phyloP scores from a whole-genome alignment of 37 sponge, comb jelly and placozoan genomes.

The Halisarca cf. caerulea region DNA sequence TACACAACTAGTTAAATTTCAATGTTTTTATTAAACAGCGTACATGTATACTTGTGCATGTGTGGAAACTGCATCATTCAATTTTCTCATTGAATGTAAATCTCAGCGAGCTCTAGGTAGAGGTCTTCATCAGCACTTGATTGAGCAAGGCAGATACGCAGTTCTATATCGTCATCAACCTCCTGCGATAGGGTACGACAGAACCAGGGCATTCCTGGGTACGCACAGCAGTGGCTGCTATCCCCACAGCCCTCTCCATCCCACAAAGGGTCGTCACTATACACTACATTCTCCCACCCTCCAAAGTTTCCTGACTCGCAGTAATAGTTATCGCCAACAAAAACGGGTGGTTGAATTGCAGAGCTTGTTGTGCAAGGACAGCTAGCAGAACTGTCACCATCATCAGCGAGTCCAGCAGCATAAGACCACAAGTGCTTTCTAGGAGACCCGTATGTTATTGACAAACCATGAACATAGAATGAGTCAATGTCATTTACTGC shows the following conservation, averaged over 20 bases:
- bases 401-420: slow-evolving; percentile 25
- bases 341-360: neutral
- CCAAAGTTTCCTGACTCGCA: slow-evolving; percentile 29
- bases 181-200: slow-evolving; percentile 11
- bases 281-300: neutral
- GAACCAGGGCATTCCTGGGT: slow-evolving; percentile 30
- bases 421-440: slow-evolving; percentile 15
- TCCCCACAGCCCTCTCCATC: slow-evolving; percentile 22
- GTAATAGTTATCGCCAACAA: slow-evolving; percentile 16
- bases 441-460: slow-evolving; percentile 10
- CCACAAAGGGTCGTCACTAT: slow-evolving; percentile 22
- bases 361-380: slow-evolving; percentile 17
- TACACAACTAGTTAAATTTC: no score
- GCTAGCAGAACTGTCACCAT: neutral
- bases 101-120: slow-evolving; percentile 4
- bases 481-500: slow-evolving; percentile 1
- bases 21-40: no score
- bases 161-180: slow-evolving; percentile 24
- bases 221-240: slow-evolving; percentile 13
- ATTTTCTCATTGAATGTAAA: slow-evolving; percentile 21
- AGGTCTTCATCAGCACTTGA: slow-evolving; percentile 19
- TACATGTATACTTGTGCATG: no score
- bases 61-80: no score
- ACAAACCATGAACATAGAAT: neutral
- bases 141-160: neutral